These are phyloP conservation scores for Ceratina australensis DNA, from an alignment of 1,140 invertebrate species.

Conservation along the genomic window DNA sequence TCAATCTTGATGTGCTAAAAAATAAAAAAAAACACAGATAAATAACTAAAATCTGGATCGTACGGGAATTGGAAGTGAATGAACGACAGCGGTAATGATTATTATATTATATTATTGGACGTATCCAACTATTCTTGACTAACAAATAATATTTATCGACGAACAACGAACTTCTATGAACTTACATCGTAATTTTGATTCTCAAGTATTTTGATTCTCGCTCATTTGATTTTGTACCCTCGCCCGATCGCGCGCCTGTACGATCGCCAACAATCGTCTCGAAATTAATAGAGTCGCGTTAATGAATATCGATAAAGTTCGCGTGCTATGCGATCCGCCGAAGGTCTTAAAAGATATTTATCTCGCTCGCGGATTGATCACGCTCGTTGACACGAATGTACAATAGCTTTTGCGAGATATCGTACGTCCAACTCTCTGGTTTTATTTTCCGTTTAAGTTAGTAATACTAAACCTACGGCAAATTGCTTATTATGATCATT, in stretches of 20 bases:
- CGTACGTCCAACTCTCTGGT: constrained; percentile 13
- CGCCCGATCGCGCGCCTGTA: constrained; percentile 35
- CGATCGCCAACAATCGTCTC: constrained; percentile 28
- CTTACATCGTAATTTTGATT: constrained; percentile 79
- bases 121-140: constrained; percentile 67
- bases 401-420: constrained; percentile 17
- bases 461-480: constrained; percentile 17
- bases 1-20: no score
- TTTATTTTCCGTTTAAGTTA: constrained; percentile 41
- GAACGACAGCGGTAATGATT: constrained; percentile 56
- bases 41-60: not conserved
- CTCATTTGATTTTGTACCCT: constrained; percentile 57
- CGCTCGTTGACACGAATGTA: constrained; percentile 32
- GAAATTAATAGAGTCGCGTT: constrained; percentile 23
- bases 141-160: constrained; percentile 73
- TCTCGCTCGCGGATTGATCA: constrained; percentile 29
- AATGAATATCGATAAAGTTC: constrained; percentile 39
- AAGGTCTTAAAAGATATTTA: constrained; percentile 45
- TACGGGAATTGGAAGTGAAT: constrained; percentile 2
- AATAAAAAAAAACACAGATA: not conserved
- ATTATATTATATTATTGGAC: constrained; percentile 68
- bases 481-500: constrained; percentile 44
- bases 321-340: constrained; percentile 15
- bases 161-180: constrained; percentile 71
- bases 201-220: constrained; percentile 74